Evolutionary conservation across 2,113 vertebrate species (phyloP), one percentile per base, ranked within the genome.

Genomic region (Proteles cristata): DNA sequence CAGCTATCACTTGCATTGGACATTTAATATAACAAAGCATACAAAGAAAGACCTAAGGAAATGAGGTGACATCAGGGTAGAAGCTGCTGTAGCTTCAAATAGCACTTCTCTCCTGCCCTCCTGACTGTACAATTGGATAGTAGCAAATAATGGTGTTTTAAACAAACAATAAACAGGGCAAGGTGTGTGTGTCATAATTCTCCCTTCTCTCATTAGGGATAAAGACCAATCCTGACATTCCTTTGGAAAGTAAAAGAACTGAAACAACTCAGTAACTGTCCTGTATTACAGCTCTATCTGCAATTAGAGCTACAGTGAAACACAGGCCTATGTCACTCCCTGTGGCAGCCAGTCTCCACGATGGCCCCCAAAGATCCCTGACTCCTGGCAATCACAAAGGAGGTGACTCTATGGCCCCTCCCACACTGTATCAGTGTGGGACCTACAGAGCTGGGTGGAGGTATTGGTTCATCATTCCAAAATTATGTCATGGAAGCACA

Each of bases 61-160:
- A 10, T 17, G 25, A 9, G 58, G 19, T 3, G 8, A 48, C 7
- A 19, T 1, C 10, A 21, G 31, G 11, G n/a, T 0, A 17, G 48
- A 55, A 43, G 61, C 33, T 28, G 14, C 19, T 5, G 45, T 3
- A 66, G 82, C 86, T 76, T 5, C 33, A 1, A 19, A 80, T 0
- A 26, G 66, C n/a, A 50, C 58, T 12, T 43, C 55, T 90, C 86
- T 50, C n/a, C 28, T 19, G 16, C 9, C 53, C 48, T 31, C 53
- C 69, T 63, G 25, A 81, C 31, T 0, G 23, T 10, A n/a, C 28
- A 39, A 28, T 0, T 28, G 43, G 77, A 69, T 43, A n/a, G 65
- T 8, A 7, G 68, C 85, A 50, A 73, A 9, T 4, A 10, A 33
- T 4, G 28, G 4, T 33, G 43, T 16, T 65, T 77, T 28, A 68